Percentiles rank a stretch among this genome's conserved stretches.
Evolutionary conservation across 2,797 vertebrate species (phyloP).

Genomic region (Echeneis naucrates): DNA sequence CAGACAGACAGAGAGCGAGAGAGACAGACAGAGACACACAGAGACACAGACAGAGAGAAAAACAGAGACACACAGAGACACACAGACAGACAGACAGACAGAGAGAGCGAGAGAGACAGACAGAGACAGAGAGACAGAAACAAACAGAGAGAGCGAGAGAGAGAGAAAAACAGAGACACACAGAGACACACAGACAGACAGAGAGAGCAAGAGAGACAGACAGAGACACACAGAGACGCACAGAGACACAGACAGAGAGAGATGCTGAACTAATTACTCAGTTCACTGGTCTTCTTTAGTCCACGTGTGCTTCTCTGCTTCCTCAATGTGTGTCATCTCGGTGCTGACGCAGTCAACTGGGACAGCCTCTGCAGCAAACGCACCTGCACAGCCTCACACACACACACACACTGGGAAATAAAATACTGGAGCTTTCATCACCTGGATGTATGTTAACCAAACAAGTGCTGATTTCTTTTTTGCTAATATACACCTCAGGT

Average conservation of each 20-base stretch:
- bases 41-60: too few relatives aligned
- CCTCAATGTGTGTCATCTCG: conserved; percentile 4
- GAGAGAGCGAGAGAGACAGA: too few relatives aligned
- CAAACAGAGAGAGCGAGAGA: too few relatives aligned
- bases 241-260: too few relatives aligned
- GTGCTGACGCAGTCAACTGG: conserved; percentile 14
- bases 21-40: too few relatives aligned
- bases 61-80: too few relatives aligned
- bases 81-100: too few relatives aligned
- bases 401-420: neutral
- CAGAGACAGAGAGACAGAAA: too few relatives aligned
- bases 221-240: neutral
- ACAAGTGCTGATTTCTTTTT: neutral
- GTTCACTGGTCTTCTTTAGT: conserved; percentile 10
- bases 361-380: conserved; percentile 18
- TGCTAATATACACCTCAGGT: conserved; percentile 47
- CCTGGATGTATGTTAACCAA: neutral
- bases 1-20: too few relatives aligned
- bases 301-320: neutral
- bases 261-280: neutral
- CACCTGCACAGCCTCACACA: conserved; percentile 19
- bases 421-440: conserved; percentile 1
- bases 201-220: neutral
- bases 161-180: too few relatives aligned
- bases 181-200: neutral